Conservation (phyloP, 2,113 vertebrate species). For the Alosa alosa region DNA sequence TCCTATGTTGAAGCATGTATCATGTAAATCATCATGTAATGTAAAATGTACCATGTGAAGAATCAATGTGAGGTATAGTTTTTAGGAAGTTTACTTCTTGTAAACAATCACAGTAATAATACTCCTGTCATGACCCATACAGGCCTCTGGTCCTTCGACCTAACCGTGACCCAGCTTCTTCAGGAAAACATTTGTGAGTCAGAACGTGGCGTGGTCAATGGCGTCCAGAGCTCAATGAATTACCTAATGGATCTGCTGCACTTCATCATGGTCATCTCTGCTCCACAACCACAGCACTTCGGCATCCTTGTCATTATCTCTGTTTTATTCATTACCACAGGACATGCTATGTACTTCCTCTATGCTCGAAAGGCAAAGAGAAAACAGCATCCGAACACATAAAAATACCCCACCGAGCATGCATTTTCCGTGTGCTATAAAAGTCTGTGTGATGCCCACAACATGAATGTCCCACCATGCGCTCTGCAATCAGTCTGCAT, state of each 20-base stretch:
- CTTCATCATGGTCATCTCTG: conserved; percentile 73
- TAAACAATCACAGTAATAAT: neutral
- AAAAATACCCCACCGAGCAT: neutral
- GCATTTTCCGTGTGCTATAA: neutral
- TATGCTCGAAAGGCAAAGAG: conserved; percentile 72
- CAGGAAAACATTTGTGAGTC: conserved; percentile 77
- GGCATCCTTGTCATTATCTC: conserved; percentile 72
- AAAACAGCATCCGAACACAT: conserved; percentile 62
- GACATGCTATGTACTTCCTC: conserved; percentile 73
- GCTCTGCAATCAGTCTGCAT: conserved; percentile 50
- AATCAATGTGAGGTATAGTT: neutral
- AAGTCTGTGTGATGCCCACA: conserved; percentile 44
- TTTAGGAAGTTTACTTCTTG: neutral
- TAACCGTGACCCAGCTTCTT: conserved; percentile 73
- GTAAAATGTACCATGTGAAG: neutral
- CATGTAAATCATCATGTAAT: neutral
- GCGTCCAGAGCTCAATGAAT: conserved; percentile 79
- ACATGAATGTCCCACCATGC: conserved; percentile 57
- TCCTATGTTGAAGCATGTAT: neutral
- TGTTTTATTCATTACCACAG: conserved; percentile 74
- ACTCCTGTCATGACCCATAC: conserved; percentile 26
- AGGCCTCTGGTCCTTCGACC: conserved; percentile 77
- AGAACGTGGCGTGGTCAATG: conserved; percentile 71
- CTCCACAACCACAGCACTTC: conserved; percentile 69
- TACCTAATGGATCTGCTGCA: conserved; percentile 77